Base-by-base conservation (phyloP, 1,140 invertebrate genomes). In the Trinorchestia longiramus region DNA sequence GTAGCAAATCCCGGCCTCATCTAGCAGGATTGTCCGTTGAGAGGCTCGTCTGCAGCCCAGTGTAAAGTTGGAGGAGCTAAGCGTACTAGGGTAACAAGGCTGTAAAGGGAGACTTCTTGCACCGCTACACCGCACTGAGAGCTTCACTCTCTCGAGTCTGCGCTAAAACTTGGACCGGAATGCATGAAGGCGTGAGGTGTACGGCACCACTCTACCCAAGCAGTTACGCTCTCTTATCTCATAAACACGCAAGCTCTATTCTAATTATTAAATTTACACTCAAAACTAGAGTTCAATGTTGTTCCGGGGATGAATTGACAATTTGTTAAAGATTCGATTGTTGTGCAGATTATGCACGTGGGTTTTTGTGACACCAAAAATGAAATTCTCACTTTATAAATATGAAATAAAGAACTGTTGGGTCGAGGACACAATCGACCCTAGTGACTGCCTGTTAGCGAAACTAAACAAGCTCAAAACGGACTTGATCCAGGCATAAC, bases 1-100 rank as follows among this genome's bases (percentile, higher is more conserved):
- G 92, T 40, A 8, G 43, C 92, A 94, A 94, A 94, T 94, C 92
- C 92, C 43, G 23, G 36, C 43, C 92, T 94, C 92, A 94, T 94
- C 92, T 94, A 43, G 92, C 43, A 0, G 44, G 92, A 94, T 94
- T 45, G 92, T 94, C 40, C 43, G 36, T 94, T 11, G 43, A 94
- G 92, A 43, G 92, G 43, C 43, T 94, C 92, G 92, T 94, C 92
- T 0, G 43, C 40, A 42, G 88, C 88, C 88, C 15, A 90, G 41
- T 90, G 41, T 77, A 77, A 77, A 77, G 62, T 28, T 1, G 62
- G 1, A 3, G 62, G 15, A 11, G 62, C 62, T 23, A 77, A 77
- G 62, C 62, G 1, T 77, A 77, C 62, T 28, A 36, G 11, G 62
- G 62, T 77, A 77, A 77, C 62, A 77, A 77, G 28, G 62, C 62